Evolutionary conservation across 1,140 invertebrate genomes (phyloP).

Genomic region (Diorhabda sublineata): DNA sequence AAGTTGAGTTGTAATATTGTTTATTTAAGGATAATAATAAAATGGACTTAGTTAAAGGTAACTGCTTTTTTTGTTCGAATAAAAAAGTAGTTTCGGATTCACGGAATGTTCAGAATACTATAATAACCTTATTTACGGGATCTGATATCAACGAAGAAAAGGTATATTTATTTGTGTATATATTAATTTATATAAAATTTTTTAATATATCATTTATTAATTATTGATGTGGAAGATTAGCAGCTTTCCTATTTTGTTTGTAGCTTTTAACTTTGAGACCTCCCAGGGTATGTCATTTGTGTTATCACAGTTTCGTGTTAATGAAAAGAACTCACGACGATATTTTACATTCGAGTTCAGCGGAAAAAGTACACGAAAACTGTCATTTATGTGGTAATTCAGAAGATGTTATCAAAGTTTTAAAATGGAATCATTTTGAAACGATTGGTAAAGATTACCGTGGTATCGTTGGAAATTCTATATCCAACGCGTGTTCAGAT

Average conservation of each 20-base stretch:
- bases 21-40: too few species aligned
- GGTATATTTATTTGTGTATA: not conserved
- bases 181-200: not conserved
- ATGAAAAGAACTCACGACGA: not conserved
- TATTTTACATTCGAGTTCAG: not conserved
- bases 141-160: not conserved
- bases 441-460: not conserved
- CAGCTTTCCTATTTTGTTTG: not conserved
- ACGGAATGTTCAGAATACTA: not conserved
- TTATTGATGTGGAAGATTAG: not conserved
- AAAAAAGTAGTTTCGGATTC: not conserved
- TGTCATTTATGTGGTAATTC: conserved; percentile 1
- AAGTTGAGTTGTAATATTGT: too few species aligned
- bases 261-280: not conserved
- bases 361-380: not conserved
- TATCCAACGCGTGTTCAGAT: not conserved
- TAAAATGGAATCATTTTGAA: not conserved
- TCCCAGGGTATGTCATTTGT: not conserved
- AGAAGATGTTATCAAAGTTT: not conserved
- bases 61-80: not conserved
- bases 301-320: not conserved
- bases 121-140: not conserved
- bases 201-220: not conserved
- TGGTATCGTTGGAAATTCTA: not conserved
- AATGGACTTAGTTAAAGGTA: not conserved